Base-by-base conservation (phyloP, 2,888 invertebrate species). In the Nemurella pictetii region DNA sequence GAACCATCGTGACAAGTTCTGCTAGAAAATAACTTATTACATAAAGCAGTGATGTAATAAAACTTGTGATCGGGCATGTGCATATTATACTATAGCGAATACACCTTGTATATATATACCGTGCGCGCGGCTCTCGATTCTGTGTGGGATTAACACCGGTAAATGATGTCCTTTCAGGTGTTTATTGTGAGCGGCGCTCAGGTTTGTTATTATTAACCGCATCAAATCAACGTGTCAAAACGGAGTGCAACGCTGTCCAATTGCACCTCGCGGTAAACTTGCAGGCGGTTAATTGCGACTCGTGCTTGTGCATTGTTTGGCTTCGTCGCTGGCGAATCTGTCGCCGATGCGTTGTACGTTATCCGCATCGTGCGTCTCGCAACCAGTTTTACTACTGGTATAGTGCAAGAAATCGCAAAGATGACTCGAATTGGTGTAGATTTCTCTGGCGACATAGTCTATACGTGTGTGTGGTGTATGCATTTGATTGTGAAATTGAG, bases 1-100 rank as follows among this genome's bases (percentile, higher is more conserved):
- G 20, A 55, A 75, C 12, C n/a, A 9, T 26, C 75, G 75, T 75
- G 75, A 75, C 75, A 75, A 75, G 75, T 75, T 75, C 26, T 9
- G 75, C 55, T 75, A 28, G 75, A 75, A 75, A 75, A 75, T 75
- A 27, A 75, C 2, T 75, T 75, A 75, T 75, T 75, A 75, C 55
- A 20, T 55, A 55, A 55, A 55, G 55, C 55, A 55, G 15, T 55
- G 15, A 55, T 55, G 55, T 55, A 55, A 55, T 55, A 55, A n/a
- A 55, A 20, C 55, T 55, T 20, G 9, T 9, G 32, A 32, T 32
- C 9, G 3, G 32, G 9, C 3, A 32, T 3, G 4, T 5, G 3
- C 32, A 32, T 9, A 32, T 5, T 32, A 5, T 9, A 32, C 32
- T 5, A 32, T n/a, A n/a, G n/a, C n/a, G n/a, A n/a, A n/a, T n/a